Conservation (phyloP, 1,140 invertebrate genomes). For the Eriocheir sinensis region DNA sequence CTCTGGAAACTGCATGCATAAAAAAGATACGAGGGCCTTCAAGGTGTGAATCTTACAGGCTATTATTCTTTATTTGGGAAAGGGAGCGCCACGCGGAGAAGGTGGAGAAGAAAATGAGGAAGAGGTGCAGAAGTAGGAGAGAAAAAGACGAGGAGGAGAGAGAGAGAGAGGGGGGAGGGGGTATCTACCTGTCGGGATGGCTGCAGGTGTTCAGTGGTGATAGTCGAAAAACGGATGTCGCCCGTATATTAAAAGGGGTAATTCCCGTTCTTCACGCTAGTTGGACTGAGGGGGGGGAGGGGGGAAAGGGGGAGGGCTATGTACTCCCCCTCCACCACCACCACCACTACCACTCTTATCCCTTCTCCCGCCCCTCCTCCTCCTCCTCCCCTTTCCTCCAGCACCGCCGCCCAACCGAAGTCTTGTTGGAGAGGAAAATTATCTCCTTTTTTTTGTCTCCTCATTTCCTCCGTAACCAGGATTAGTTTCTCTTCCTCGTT, state of each 20-base stretch:
- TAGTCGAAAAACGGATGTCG: conserved; percentile 15
- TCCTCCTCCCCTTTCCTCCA: background rate
- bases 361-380: background rate
- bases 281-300: background rate
- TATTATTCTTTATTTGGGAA: conserved; percentile 26
- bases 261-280: conserved; percentile 13
- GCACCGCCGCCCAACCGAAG: background rate
- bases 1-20: too few species aligned
- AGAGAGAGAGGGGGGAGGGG: background rate
- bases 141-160: background rate
- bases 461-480: conserved; percentile 14
- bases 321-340: background rate
- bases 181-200: background rate
- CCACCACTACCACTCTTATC: too few species aligned
- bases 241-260: conserved; percentile 3
- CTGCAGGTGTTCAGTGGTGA: conserved; percentile 12
- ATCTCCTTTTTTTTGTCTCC: background rate
- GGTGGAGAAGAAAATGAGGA: background rate
- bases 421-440: conserved; percentile 25
- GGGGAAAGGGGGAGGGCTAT: background rate
- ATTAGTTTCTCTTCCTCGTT: background rate
- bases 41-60: background rate
- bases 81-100: background rate
- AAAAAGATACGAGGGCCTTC: background rate
- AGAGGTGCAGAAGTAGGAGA: background rate